A percentile compares a stretch with the other conserved stretches of the same genome.
phyloP scores from a whole-genome alignment of 2,888 invertebrate species.

The Diaprepes abbreviatus region DNA sequence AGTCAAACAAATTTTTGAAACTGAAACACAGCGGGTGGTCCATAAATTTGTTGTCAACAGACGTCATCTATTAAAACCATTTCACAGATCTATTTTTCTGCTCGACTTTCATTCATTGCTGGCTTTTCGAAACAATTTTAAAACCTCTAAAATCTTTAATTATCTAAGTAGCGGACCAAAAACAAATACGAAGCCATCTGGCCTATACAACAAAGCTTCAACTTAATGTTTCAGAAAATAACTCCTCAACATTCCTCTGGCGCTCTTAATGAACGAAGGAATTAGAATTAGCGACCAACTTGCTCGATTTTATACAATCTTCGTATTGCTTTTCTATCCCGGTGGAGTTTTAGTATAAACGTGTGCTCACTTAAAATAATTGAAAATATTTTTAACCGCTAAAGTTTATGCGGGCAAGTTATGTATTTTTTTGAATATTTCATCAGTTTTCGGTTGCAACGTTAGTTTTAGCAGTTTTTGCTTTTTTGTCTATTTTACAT shows the following conservation, averaged over 20 bases:
- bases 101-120: slow-evolving; percentile 41
- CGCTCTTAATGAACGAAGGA: slow-evolving; percentile 47
- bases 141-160: slow-evolving; percentile 47
- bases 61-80: slow-evolving; percentile 23
- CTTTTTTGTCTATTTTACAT: too few relatives aligned
- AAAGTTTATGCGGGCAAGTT: too few relatives aligned
- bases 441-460: too few relatives aligned
- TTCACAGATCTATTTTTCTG: slow-evolving; percentile 37
- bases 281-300: slow-evolving; percentile 45
- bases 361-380: not conserved
- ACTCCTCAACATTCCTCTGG: slow-evolving; percentile 46
- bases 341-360: slow-evolving; percentile 5
- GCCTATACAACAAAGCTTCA: slow-evolving; percentile 41
- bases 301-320: slow-evolving; percentile 37
- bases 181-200: slow-evolving; percentile 46
- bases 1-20: not conserved
- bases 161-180: slow-evolving; percentile 45
- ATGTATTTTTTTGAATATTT: too few relatives aligned
- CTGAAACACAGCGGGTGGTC: slow-evolving; percentile 27
- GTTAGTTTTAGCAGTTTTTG: too few relatives aligned
- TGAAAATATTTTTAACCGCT: too few relatives aligned
- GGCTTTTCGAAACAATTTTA: slow-evolving; percentile 41
- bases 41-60: slow-evolving; percentile 9
- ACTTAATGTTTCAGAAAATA: slow-evolving; percentile 48
- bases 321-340: slow-evolving; percentile 37